Evolutionary conservation across 2,888 invertebrate species (phyloP).

Genomic region (Thymelicus lineola): DNA sequence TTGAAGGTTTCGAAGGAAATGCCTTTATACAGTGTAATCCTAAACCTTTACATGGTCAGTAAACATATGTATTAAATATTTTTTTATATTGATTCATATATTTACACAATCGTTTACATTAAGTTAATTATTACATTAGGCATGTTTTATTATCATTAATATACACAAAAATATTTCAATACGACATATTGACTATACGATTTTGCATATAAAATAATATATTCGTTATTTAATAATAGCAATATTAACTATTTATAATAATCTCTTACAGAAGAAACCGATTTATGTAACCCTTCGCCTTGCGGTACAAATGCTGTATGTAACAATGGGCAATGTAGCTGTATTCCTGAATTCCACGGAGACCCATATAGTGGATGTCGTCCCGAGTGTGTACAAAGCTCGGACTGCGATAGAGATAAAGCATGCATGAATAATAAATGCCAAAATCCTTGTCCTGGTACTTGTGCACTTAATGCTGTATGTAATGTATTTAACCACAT

Average conservation of each 20-base stretch:
- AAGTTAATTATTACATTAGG: no score
- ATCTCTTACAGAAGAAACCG: conserved; percentile 67
- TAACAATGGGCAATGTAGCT: conserved; percentile 88
- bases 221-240: neutral
- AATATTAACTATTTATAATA: conserved; percentile 27
- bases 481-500: conserved; percentile 89
- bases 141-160: no score
- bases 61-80: neutral
- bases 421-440: conserved; percentile 92
- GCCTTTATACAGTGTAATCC: conserved; percentile 84
- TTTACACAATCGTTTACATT: conserved; percentile 3
- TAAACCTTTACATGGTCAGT: conserved; percentile 67
- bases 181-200: no score
- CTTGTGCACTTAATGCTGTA: conserved; percentile 90
- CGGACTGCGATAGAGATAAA: conserved; percentile 88
- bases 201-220: no score
- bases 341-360: conserved; percentile 90
- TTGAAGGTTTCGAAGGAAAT: conserved; percentile 85
- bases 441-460: conserved; percentile 91
- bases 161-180: no score
- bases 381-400: conserved; percentile 91
- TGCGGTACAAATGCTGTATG: conserved; percentile 91
- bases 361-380: conserved; percentile 91
- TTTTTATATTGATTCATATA: neutral
- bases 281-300: conserved; percentile 88